Conservation (phyloP, 2,888 invertebrate genomes). For the Rosalia funebris region DNA sequence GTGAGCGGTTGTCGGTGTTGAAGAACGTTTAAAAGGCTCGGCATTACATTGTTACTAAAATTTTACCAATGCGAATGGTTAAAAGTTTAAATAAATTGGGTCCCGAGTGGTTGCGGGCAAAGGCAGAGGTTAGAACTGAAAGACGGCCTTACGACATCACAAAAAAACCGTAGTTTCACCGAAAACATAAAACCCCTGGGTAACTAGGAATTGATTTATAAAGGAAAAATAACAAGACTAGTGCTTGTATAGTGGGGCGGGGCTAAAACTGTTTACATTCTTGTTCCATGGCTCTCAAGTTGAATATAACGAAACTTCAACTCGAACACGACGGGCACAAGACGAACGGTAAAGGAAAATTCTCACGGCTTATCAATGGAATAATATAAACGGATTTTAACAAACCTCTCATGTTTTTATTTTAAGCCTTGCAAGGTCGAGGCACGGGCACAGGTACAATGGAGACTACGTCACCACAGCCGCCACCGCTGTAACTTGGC, state of each 20-base stretch:
- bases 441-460: conserved; percentile 62
- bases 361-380: conserved; percentile 16
- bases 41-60: no score
- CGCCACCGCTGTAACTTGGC: conserved; percentile 46
- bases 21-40: no score
- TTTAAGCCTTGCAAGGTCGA: conserved; percentile 55
- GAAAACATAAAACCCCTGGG: conserved; percentile 12
- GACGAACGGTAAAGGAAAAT: conserved; percentile 26
- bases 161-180: not conserved
- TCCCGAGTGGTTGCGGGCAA: not conserved
- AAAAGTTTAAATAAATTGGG: not conserved
- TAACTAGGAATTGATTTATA: conserved; percentile 52
- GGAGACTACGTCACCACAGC: conserved; percentile 64
- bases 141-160: not conserved
- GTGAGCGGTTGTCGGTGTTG: no score
- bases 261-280: conserved; percentile 64
- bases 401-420: conserved; percentile 59
- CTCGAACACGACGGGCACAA: conserved; percentile 15
- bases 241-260: conserved; percentile 61
- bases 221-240: conserved; percentile 47
- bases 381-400: conserved; percentile 35
- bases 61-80: not conserved
- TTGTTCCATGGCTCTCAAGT: conserved; percentile 26
- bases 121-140: not conserved
- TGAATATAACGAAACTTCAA: not conserved